Base-by-base conservation (phyloP, 2,797 vertebrate species). In the Phoeniculus purpureus region DNA sequence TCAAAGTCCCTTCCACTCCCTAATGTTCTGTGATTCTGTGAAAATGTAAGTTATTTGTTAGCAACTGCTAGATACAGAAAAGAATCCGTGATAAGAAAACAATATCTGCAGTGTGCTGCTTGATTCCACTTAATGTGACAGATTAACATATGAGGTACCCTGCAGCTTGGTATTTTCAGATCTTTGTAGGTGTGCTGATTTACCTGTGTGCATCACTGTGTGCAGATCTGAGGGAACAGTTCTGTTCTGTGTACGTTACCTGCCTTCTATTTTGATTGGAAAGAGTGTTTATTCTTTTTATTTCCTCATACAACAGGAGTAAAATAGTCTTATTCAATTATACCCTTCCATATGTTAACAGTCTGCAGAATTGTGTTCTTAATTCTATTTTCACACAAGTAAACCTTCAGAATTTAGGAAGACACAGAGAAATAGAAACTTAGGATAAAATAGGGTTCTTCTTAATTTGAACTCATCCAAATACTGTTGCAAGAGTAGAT, bases 361-460 rank as follows among this genome's bases (percentile, higher is more conserved):
- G 52, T 27, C 54, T 29, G 43, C 55, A 58, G 52, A 85, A 60
- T 32, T 26, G 0, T 40, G 22, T 59, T 66, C 15, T 21, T 68
- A 9, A 11, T 55, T 75, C 65, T 71, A 5, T 51, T 89, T 51
- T 66, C 62, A n/a, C 8, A 50, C 3, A 50, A 40, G 4, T 65
- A 52, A 45, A 56, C 14, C 25, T 74, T 34, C 8, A 81, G 64
- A 73, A 70, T 37, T 29, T 37, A 61, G 22, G 56, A 73, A 89
- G 40, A 18, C 12, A 51, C 22, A 37, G 47, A 72, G 37, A 20
- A 79, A 60, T 34, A 12, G 14, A 80, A 82, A 59, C 12, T 47
- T 1, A 1, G 14, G 5, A 7, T 40, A 2, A 27, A 34, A 27
- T 7, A 23, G 15, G 34, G 1, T 16, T 51, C 7, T 7, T 78